Evolutionary conservation across 2,797 vertebrate species (phyloP).

Genomic region (Cheirogaleus major): DNA sequence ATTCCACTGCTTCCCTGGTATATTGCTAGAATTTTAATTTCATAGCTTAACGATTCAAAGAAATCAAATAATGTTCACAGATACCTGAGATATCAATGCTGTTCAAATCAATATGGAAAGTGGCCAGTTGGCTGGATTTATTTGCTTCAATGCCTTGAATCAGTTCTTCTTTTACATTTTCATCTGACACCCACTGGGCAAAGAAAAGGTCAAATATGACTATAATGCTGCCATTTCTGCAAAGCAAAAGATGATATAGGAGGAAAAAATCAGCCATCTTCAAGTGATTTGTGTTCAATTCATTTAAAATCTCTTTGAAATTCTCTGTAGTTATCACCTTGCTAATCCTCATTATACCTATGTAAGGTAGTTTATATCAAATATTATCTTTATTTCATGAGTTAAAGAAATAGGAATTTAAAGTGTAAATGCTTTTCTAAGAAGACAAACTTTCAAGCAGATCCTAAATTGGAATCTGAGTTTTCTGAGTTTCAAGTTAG

Average conservation of each 20-base stretch:
- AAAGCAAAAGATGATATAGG: constrained; percentile 68
- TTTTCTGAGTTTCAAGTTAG: background rate
- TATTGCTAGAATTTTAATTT: constrained; percentile 65
- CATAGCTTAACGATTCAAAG: constrained; percentile 74
- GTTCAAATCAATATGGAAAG: constrained; percentile 83
- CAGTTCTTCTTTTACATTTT: constrained; percentile 81
- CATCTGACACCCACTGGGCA: constrained; percentile 67
- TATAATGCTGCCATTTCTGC: constrained; percentile 82
- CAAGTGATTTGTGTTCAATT: constrained; percentile 36
- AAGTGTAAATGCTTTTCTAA: background rate
- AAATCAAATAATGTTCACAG: constrained; percentile 56
- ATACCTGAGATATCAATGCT: constrained; percentile 87
- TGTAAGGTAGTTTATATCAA: background rate
- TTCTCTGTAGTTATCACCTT: background rate
- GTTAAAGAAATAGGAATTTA: background rate
- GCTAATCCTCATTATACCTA: background rate
- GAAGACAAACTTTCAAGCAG: background rate
- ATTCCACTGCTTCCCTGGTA: background rate
- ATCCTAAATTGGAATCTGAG: background rate
- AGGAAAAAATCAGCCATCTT: constrained; percentile 41
- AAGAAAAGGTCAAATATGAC: constrained; percentile 84
- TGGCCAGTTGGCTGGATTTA: constrained; percentile 73
- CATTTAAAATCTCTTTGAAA: background rate
- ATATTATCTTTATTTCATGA: background rate
- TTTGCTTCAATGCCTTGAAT: constrained; percentile 78